Evolutionary conservation across 1,140 invertebrate genomes (phyloP).

Genomic region (Eupristina koningsbergeri): DNA sequence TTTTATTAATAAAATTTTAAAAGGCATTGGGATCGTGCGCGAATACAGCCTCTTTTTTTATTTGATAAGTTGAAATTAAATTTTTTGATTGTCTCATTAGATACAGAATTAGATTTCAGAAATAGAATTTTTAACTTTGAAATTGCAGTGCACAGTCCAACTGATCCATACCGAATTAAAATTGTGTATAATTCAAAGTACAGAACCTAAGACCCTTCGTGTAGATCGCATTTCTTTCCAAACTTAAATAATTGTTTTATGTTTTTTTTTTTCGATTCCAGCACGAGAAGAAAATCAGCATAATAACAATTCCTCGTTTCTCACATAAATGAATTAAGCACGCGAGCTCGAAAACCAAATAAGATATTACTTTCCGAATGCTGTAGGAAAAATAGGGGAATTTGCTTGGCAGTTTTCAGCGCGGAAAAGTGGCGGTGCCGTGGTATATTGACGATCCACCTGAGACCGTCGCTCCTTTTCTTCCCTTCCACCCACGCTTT

Average conservation of each 20-base stretch:
- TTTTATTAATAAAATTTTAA: too few species aligned
- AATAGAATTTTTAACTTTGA: background rate
- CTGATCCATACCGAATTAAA: too few species aligned
- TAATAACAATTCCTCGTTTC: background rate
- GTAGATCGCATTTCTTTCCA: too few species aligned
- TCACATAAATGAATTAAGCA: background rate
- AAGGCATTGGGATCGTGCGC: too few species aligned
- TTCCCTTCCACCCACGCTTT: background rate
- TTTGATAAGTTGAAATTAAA: too few species aligned
- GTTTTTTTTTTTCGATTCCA: too few species aligned
- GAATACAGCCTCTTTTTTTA: too few species aligned
- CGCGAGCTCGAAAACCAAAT: background rate
- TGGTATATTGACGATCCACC: constrained; percentile 2
- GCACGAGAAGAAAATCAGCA: background rate
- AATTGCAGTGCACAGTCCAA: too few species aligned
- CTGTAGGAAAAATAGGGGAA: background rate
- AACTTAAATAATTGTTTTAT: too few species aligned
- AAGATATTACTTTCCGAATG: background rate
- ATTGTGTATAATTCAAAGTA: too few species aligned
- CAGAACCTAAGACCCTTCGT: too few species aligned
- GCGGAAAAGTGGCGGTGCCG: background rate
- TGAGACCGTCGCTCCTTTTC: background rate
- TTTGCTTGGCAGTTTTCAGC: background rate
- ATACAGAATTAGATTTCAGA: background rate
- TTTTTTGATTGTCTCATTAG: too few species aligned